A percentile compares a stretch with the other conserved stretches of the same genome.
These are phyloP conservation scores for Anarsia innoxiella DNA, from an alignment of 2,888 invertebrate species.

Conservation along the genomic window DNA sequence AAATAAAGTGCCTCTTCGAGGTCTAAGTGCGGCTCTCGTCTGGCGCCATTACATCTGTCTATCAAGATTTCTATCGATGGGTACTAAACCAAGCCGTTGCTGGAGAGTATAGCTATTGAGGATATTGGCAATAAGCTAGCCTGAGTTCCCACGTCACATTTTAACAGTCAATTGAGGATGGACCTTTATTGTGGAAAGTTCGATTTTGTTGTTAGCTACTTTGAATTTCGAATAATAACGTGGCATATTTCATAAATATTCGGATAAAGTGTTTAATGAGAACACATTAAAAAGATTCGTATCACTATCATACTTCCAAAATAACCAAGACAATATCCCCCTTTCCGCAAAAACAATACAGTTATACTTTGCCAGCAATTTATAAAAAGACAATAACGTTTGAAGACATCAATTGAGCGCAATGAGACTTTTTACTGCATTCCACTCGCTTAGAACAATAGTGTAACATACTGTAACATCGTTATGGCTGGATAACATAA, in stretches of 20 bases:
- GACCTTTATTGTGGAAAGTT: neutral
- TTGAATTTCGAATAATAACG: no score
- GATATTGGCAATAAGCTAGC: conserved; percentile 6
- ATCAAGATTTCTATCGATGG: conserved; percentile 54
- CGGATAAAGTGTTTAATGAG: no score
- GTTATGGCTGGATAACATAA: conserved; percentile 9
- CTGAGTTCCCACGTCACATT: conserved; percentile 6
- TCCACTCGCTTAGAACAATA: conserved; percentile 10
- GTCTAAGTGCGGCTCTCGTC: conserved; percentile 12
- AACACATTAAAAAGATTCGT: no score
- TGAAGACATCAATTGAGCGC: no score
- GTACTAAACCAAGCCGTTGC: neutral
- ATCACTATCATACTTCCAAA: no score
- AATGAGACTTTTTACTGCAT: conserved; percentile 14
- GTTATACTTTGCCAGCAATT: conserved; percentile 14
- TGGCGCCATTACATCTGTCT: conserved; percentile 45
- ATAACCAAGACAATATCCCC: no score
- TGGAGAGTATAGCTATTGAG: conserved; percentile 3
- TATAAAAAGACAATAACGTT: no score
- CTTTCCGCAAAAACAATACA: conserved; percentile 7
- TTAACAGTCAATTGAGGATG: no score
- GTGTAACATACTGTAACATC: conserved; percentile 10
- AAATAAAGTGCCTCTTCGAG: no score
- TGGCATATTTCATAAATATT: no score
- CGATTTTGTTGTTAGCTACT: neutral